A percentile compares a stretch with the other conserved stretches of the same genome.
phyloP scores from a whole-genome alignment of 2,797 vertebrate species.

The Thunnus albacares region DNA sequence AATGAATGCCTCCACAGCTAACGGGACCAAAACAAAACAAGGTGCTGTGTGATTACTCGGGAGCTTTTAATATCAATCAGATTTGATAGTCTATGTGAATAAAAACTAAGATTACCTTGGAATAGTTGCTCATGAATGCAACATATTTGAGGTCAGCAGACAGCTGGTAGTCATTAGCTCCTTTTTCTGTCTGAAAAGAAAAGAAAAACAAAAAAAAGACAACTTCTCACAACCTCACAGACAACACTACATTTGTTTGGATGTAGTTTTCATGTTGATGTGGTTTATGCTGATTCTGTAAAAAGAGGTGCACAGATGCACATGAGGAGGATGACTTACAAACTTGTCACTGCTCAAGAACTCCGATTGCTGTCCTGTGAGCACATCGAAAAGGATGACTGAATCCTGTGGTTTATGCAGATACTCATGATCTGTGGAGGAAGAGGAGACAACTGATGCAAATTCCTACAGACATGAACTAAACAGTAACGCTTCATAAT shows the following conservation, averaged over 20 bases:
- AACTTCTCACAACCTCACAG: neutral
- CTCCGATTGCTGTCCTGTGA: conserved; percentile 59
- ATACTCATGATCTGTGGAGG: conserved; percentile 90
- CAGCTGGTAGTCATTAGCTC: conserved; percentile 89
- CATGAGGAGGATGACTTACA: conserved; percentile 80
- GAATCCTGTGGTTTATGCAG: conserved; percentile 84
- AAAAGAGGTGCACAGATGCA: neutral
- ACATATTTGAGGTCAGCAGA: conserved; percentile 90
- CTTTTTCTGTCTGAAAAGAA: conserved; percentile 83
- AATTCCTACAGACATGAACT: neutral
- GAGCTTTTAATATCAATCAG: neutral
- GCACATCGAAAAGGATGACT: conserved; percentile 84
- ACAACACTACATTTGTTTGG: conserved; percentile 14
- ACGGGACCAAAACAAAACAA: conserved; percentile 28
- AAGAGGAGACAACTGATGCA: neutral
- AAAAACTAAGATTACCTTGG: conserved; percentile 86
- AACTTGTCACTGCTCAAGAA: conserved; percentile 87
- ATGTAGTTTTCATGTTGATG: neutral
- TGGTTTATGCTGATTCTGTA: neutral
- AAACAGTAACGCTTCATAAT: neutral
- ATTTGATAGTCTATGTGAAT: neutral
- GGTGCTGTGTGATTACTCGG: neutral
- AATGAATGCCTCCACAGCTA: conserved; percentile 96
- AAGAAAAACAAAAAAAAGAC: neutral
- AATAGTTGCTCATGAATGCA: conserved; percentile 92